Conservation (phyloP, 53 echinoderm and acorn worm genomes). For the Luidia sarsii region DNA sequence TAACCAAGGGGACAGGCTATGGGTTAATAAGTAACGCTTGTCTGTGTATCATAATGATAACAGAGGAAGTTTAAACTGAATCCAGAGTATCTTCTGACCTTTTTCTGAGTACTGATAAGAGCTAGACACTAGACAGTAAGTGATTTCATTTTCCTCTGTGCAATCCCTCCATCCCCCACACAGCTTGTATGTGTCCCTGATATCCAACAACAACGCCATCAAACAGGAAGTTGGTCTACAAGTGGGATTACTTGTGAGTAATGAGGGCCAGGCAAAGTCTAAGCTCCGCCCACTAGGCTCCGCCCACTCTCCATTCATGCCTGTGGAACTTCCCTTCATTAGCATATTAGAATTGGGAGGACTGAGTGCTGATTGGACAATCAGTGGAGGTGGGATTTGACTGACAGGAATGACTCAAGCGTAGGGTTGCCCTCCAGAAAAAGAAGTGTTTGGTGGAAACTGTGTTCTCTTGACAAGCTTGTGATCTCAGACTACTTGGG, state of each 20-base stretch:
- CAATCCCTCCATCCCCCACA: too few species aligned
- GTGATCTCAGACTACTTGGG: not conserved
- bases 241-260: constrained; percentile 8
- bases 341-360: constrained; percentile 12
- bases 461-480: not conserved
- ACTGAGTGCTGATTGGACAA: constrained; percentile 23
- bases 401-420: constrained; percentile 36
- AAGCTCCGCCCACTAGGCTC: constrained; percentile 25
- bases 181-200: too few species aligned
- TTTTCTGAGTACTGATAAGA: too few species aligned
- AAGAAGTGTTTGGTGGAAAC: not conserved
- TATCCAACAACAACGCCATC: constrained; percentile 3
- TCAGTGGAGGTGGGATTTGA: constrained; percentile 16
- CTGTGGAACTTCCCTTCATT: constrained; percentile 21
- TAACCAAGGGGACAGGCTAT: too few species aligned
- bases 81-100: too few species aligned
- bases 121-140: too few species aligned
- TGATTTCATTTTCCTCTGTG: too few species aligned
- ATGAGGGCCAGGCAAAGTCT: not conserved
- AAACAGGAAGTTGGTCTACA: constrained; percentile 41
- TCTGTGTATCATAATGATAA: too few species aligned
- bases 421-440: constrained; percentile 2
- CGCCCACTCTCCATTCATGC: not conserved
- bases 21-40: too few species aligned
- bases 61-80: too few species aligned